Base-by-base conservation (phyloP, 1,140 invertebrate species). In the Triops cancriformis region DNA sequence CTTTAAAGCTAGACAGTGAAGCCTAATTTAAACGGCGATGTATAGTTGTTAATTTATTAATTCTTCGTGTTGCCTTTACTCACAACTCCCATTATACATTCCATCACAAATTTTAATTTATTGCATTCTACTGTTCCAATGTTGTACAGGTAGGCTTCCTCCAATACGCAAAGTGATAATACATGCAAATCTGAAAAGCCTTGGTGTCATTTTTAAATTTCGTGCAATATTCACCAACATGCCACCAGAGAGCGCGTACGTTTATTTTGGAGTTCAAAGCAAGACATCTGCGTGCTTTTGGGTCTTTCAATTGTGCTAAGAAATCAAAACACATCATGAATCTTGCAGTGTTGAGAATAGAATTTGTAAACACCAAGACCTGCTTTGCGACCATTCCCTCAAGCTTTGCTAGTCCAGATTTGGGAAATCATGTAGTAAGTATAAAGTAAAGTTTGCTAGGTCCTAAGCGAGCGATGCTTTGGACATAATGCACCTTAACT, bases 1-100 rank as follows among this genome's bases (percentile, higher is more conserved):
- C 74, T 43, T 42, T 76, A 42, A 76, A 76, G 41, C 11, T 14
- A 74, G 74, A 41, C 74, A 43, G 28, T 12, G 23, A 76, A 43
- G 42, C 41, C 74, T 28, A 14, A 64, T 5, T 6, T 64, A 64
- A 64, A 64, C 23, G 51, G n/a, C 7, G 51, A 23, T 64, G 51
- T 64, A 64, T 64, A 64, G 23, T 64, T 64, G 51, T 64, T 64
- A 64, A 64, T 64, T 64, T 64, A 64, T 64, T 64, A 64, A 18
- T 64, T 4, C 31, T 37, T 37, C 31, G 31, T 7, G 51, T 14
- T 18, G 23, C 14, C 23, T 64, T 64, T 64, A n/a, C 51, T 64
- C 51, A n/a, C 51, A 23, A 64, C n/a, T 37, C 31, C 7, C 3
- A 64, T n/a, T n/a, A 0, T 6, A 7, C 51, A 18, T 64, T 64